Base-by-base conservation (phyloP, 2,888 invertebrate genomes). In the Nectonema munidae region DNA sequence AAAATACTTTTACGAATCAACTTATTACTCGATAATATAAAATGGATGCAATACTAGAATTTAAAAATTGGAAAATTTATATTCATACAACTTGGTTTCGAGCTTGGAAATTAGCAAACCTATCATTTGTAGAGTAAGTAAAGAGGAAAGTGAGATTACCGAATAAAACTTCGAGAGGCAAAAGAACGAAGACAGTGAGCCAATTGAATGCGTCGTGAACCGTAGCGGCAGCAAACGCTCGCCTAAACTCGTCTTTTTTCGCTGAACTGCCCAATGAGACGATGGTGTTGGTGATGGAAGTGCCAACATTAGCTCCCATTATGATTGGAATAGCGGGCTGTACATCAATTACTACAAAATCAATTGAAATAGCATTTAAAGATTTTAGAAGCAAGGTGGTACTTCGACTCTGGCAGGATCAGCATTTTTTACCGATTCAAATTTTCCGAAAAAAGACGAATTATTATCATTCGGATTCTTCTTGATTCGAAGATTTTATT, bases 151-250 rank as follows among this genome's bases (percentile, higher is more conserved):
- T n/a, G 11, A 28, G 9, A 30, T 17, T 42, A 56, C 55, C 51
- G 21, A 54, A 53, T 18, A 50, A 43, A 11, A 55, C 49, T 48
- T 63, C 63, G 5, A 62, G 39, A 0, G 60, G 57, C 36, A 64
- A 48, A 2, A 64, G 49, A 2, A 60, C 50, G 18, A 61, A 43
- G 20, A 62, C 60, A 3, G 57, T 50, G 35, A 63, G 49, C 55
- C 61, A 60, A 48, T 64, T 64, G 50, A 61, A 63, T 52, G 61
- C 59, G 47, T 63, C 63, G 44, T 63, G 62, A 2, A 63, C 53
- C 11, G 61, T 61, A 14, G 62, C 63, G 2, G 59, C 62, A 3
- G 61, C 59, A 44, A 63, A 63, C 2, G 62, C 62, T 15, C 60
- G 45, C 39, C 58, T 45, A 47, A 62, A 62, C 45, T 57, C 53